A percentile compares a stretch with the other conserved stretches of the same genome.
phyloP scores from a whole-genome alignment of 2,797 vertebrate genomes.

The Macrochelys suwanniensis region DNA sequence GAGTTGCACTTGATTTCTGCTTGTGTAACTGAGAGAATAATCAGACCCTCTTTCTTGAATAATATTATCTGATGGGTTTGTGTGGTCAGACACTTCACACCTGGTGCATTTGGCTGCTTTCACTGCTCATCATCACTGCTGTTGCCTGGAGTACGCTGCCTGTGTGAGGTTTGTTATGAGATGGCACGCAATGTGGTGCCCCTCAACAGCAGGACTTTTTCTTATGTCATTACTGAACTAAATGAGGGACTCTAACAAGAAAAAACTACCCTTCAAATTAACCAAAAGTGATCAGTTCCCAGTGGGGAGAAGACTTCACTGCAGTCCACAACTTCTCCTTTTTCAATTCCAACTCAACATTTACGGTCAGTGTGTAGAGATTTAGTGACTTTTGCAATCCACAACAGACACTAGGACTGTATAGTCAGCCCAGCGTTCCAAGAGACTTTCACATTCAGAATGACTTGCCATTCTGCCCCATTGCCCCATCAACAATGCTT shows the following conservation, averaged over 20 bases:
- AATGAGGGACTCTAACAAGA: not conserved
- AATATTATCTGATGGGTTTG: not conserved
- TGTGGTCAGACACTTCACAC: not conserved
- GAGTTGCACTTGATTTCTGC: not conserved
- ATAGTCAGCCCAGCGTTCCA: not conserved
- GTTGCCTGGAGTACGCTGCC: not conserved
- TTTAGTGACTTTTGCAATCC: constrained; percentile 33
- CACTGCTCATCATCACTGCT: not conserved
- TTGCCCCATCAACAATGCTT: not conserved
- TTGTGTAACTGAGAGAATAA: constrained; percentile 42
- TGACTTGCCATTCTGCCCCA: not conserved
- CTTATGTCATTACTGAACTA: not conserved
- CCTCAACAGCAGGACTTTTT: not conserved
- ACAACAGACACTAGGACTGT: constrained; percentile 21
- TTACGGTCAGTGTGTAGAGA: constrained; percentile 17
- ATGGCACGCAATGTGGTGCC: not conserved
- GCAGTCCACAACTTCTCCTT: constrained; percentile 42
- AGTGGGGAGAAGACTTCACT: rapidly evolving
- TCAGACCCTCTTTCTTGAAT: constrained; percentile 41
- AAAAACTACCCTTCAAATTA: constrained; percentile 13
- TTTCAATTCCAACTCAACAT: not conserved
- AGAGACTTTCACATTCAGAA: not conserved
- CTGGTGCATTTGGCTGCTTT: not conserved
- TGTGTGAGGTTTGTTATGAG: not conserved
- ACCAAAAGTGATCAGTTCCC: not conserved